Conservation (phyloP, 2,797 vertebrate genomes). For the Saxicola maurus region DNA sequence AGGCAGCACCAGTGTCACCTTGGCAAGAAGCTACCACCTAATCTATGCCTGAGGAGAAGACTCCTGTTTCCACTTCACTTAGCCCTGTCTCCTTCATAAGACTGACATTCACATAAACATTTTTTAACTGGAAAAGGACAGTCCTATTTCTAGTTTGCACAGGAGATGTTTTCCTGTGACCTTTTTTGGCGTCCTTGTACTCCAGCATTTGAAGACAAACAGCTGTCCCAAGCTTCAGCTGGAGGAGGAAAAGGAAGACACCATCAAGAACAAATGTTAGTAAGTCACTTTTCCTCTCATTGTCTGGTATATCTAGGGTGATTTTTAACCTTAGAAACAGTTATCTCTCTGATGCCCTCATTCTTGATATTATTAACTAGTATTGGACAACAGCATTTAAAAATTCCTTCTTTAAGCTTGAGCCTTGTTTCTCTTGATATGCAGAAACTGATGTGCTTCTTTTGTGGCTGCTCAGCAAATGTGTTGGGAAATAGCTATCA, state of each 20-base stretch:
- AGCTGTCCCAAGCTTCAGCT: constrained; percentile 27
- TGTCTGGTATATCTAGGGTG: background rate
- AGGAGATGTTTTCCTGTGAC: constrained; percentile 42
- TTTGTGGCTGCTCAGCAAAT: background rate
- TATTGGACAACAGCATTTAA: background rate
- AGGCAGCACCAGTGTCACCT: background rate
- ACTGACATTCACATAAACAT: constrained; percentile 17
- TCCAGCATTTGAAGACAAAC: constrained; percentile 27
- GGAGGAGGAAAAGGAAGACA: constrained; percentile 52
- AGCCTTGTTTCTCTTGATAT: background rate
- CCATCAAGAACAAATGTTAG: background rate
- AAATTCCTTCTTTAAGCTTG: background rate
- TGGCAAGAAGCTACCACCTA: constrained; percentile 19
- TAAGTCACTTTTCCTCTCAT: constrained; percentile 49
- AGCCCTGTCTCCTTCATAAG: constrained; percentile 4
- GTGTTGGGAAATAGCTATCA: background rate
- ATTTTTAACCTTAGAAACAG: constrained; percentile 6
- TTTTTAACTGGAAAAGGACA: constrained; percentile 40
- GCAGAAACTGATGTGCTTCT: background rate
- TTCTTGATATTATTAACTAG: background rate
- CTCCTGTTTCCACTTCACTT: constrained; percentile 40
- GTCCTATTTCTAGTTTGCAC: constrained; percentile 21
- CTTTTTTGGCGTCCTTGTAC: constrained; percentile 19
- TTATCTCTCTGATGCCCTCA: background rate
- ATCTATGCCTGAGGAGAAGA: constrained; percentile 38